Evolutionary conservation across 1,140 invertebrate genomes (phyloP), one percentile per base, ranked within the genome.

Genomic region (Aphis craccivora): DNA sequence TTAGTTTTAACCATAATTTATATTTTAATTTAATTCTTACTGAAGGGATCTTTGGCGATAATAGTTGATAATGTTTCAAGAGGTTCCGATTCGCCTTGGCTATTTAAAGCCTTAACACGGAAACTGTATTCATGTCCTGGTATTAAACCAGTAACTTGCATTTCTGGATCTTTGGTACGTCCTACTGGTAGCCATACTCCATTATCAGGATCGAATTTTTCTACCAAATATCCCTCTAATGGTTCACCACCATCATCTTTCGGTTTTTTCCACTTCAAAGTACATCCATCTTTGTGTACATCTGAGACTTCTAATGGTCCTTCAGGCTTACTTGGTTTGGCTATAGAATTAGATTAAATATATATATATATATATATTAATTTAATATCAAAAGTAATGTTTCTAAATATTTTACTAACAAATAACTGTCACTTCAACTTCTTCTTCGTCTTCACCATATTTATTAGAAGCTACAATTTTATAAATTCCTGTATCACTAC

Each of bases 51-150:
- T 96, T 99, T 99, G 88, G 99, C 99, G 94, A 99, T 96, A 90
- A 99, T 99, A 37, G 98, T 97, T 93, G 97, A 97, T 94, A 98
- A 96, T 30, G 98, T 99, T 95, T 99, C 98, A 43, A 99, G 96
- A n/a, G 99, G 99, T 95, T 99, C 98, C 37, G 98, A 99, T 95
- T 99, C 98, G 76, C 99, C 99, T 96, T 99, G 98, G 94, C 98
- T 98, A 95, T 99, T 99, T 20, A 99, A 96, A 22, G 99, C 99
- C 95, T 99, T 99, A 3, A 99, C 99, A 93, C 99, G 96, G 97
- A 99, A 99, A 96, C 99, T 98, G 95, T 99, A 99, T 95, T 99
- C 98, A 95, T 99, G 98, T 93, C 99, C 99, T 93, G 98, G 97
- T 94, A 97, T 98, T 67, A 99, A 95, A 43, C 98, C 98, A 94